phyloP scores from a whole-genome alignment of 2,797 vertebrate species.

The Enteromius treurensis region DNA sequence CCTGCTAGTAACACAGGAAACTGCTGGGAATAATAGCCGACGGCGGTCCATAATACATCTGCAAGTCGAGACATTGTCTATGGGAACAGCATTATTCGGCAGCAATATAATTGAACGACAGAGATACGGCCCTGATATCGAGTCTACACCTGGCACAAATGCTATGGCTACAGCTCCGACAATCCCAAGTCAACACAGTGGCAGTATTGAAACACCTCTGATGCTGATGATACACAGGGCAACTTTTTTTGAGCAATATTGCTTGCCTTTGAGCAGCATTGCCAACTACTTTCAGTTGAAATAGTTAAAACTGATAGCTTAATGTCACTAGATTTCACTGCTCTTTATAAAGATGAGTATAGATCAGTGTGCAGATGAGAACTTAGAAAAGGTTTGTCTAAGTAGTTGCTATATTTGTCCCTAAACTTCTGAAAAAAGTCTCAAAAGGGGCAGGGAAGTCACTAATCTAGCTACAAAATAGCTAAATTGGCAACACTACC shows the following conservation, averaged over 20 bases:
- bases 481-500: background rate
- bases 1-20: slow-evolving; percentile 57
- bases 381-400: no score
- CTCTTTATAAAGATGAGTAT: no score
- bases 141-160: slow-evolving; percentile 48
- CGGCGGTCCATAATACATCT: slow-evolving; percentile 49
- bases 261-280: background rate
- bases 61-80: slow-evolving; percentile 47
- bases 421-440: no score
- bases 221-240: background rate
- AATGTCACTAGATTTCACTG: no score
- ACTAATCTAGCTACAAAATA: no score
- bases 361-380: no score
- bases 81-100: slow-evolving; percentile 50
- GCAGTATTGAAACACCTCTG: slow-evolving; percentile 60
- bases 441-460: no score
- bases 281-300: no score
- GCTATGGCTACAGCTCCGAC: slow-evolving; percentile 58
- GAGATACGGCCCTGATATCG: slow-evolving; percentile 55
- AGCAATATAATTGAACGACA: slow-evolving; percentile 47
- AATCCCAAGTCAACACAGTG: slow-evolving; percentile 58
- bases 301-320: no score
- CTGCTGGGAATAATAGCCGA: slow-evolving; percentile 43
- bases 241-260: background rate
- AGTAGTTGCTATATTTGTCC: no score